Evolutionary conservation across 2,888 invertebrate species (phyloP), one percentile per base, ranked within the genome.

Genomic region (Dusona sp.): DNA sequence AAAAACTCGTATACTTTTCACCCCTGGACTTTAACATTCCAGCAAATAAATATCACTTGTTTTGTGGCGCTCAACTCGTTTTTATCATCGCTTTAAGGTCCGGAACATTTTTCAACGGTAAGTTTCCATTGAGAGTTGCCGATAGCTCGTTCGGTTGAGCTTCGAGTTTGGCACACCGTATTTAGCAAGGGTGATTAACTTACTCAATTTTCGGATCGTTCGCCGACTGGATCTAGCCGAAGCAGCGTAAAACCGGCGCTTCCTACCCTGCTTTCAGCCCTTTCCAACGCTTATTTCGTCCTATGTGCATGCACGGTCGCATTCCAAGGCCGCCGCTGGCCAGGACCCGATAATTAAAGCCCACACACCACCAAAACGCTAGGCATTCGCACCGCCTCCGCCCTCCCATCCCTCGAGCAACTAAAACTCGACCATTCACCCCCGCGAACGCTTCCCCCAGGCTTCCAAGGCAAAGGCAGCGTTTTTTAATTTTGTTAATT

Each of bases 401-500:
- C 51, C 51, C 45, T 67, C 68, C 78, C 65, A 2, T 65, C 79
- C 22, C 19, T 51, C 42, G 73, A 42, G 83, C 54, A 68, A 48
- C 79, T 73, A 16, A 51, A 54, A 73, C 33, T 19, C 61, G 78
- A 74, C 38, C 65, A 68, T 65, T 38, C 45, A 19, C 7, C 68
- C 75, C 77, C 75, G 79, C 29, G 25, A 48, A 16, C 79, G 3
- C 38, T 29, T 42, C 68, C 81, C 22, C 54, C 61, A 22, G 72
- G 78, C 61, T 68, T 57, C 38, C 48, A 42, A n/a, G 79, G 83
- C 74, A 75, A 86, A 83, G 79, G 80, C 72, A 70, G 57, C 80
- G 68, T 83, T 86, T 86, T 84, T 86, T 83, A 86, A 83, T 83
- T 86, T 86, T 83, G 83, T 86, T 86, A 86, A 86, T 86, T 86